Conservation (phyloP, 2,888 invertebrate genomes). For the Blastobasis adustella region DNA sequence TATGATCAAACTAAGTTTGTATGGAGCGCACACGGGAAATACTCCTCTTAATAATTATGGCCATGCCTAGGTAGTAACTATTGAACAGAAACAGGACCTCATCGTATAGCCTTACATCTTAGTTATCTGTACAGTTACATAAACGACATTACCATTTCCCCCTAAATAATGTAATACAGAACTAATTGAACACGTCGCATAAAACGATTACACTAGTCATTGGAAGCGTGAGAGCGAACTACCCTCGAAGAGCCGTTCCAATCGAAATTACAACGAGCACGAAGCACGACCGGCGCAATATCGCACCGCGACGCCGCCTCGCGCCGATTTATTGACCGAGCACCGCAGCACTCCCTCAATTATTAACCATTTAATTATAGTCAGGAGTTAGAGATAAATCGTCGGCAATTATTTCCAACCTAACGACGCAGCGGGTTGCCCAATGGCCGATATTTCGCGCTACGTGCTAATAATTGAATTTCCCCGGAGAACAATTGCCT, state of each 20-base stretch:
- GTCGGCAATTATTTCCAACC: slow-evolving; percentile 61
- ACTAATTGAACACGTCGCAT: slow-evolving; percentile 48
- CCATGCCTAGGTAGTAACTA: no score
- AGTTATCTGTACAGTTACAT: no score
- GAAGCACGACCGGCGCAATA: slow-evolving; percentile 55
- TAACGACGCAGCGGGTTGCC: slow-evolving; percentile 55
- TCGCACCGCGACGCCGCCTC: slow-evolving; percentile 32
- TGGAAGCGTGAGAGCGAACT: slow-evolving; percentile 64
- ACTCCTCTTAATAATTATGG: no score
- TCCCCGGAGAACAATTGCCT: slow-evolving; percentile 69
- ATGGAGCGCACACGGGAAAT: no score
- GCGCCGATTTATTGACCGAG: slow-evolving; percentile 48
- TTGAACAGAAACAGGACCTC: no score
- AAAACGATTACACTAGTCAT: slow-evolving; percentile 51
- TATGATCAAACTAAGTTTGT: no score
- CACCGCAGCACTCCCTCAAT: slow-evolving; percentile 51
- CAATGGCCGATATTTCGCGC: slow-evolving; percentile 54
- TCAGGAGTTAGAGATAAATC: slow-evolving; percentile 55
- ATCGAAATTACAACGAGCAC: slow-evolving; percentile 60
- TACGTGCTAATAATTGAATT: slow-evolving; percentile 65
- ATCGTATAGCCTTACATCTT: no score
- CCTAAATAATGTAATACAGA: slow-evolving; percentile 12
- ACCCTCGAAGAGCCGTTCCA: slow-evolving; percentile 46
- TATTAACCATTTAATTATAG: slow-evolving; percentile 67
- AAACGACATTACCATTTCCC: no score